Evolutionary conservation across 2,113 vertebrate genomes (phyloP).

Genomic region (Syrrhaptes paradoxus): DNA sequence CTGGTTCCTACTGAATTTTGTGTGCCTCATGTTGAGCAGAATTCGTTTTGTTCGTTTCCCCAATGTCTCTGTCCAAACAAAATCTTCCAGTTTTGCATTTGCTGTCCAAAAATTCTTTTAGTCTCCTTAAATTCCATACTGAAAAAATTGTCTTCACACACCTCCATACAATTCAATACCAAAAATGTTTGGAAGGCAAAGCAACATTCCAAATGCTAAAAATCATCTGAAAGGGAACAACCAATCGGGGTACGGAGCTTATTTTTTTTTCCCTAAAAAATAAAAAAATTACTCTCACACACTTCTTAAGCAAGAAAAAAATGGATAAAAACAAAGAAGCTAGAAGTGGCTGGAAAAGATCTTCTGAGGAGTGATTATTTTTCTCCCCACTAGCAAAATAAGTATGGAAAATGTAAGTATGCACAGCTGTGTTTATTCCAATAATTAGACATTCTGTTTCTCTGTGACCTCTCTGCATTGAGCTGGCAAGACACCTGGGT

Average conservation of each 20-base stretch:
- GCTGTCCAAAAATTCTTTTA: constrained; percentile 16
- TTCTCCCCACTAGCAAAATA: constrained; percentile 49
- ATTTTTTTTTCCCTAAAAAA: not conserved
- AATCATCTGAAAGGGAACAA: not conserved
- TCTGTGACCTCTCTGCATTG: constrained; percentile 66
- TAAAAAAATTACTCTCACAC: not conserved
- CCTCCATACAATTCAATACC: not conserved
- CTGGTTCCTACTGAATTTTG: not conserved
- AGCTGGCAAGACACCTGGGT: constrained; percentile 71
- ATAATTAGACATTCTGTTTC: constrained; percentile 70
- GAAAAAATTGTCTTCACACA: not conserved
- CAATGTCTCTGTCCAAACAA: not conserved
- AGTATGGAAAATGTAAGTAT: constrained; percentile 66
- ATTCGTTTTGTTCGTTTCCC: not conserved
- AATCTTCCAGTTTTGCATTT: not conserved
- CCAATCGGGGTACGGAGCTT: not conserved
- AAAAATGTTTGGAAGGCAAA: constrained; percentile 14
- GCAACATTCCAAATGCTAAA: not conserved
- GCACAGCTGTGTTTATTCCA: constrained; percentile 75
- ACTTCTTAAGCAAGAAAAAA: not conserved
- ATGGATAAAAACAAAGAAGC: not conserved
- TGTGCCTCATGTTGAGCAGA: not conserved
- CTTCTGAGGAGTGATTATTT: constrained; percentile 31
- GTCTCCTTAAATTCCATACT: not conserved
- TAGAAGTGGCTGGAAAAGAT: constrained; percentile 45